A percentile compares a stretch with the other conserved stretches of the same genome.
Conservation (phyloP, 2,797 vertebrate genomes). For the Rhabdomys pumilio region DNA sequence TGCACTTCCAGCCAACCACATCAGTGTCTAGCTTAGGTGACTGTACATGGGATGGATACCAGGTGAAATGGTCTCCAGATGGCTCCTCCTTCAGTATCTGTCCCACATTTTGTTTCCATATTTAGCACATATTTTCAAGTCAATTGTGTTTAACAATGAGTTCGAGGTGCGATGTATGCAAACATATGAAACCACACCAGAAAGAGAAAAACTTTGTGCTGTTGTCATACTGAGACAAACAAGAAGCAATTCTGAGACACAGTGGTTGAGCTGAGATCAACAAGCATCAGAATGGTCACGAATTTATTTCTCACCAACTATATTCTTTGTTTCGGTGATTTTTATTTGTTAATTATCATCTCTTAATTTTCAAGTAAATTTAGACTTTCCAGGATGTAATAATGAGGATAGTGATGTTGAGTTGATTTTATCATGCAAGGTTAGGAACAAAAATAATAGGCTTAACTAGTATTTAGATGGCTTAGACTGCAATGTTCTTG, state of each 20-base stretch:
- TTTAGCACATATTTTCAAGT: neutral
- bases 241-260: neutral
- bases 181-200: neutral
- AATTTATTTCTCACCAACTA: slow-evolving; percentile 20
- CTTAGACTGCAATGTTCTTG: neutral
- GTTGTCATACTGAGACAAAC: neutral
- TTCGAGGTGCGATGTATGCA: neutral
- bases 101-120: too few relatives aligned
- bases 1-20: too few relatives aligned
- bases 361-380: slow-evolving; percentile 34
- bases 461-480: neutral
- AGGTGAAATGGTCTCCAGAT: too few relatives aligned
- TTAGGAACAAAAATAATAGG: neutral
- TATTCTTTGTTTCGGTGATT: neutral
- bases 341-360: neutral
- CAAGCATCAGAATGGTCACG: neutral
- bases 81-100: too few relatives aligned
- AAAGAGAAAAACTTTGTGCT: neutral
- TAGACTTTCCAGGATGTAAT: neutral
- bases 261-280: neutral
- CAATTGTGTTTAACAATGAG: neutral
- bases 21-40: too few relatives aligned
- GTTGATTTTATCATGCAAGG: neutral
- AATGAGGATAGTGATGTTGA: neutral
- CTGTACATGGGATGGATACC: too few relatives aligned